phyloP scores from a whole-genome alignment of 2,113 vertebrate species.

The Anser brachyrhynchus region DNA sequence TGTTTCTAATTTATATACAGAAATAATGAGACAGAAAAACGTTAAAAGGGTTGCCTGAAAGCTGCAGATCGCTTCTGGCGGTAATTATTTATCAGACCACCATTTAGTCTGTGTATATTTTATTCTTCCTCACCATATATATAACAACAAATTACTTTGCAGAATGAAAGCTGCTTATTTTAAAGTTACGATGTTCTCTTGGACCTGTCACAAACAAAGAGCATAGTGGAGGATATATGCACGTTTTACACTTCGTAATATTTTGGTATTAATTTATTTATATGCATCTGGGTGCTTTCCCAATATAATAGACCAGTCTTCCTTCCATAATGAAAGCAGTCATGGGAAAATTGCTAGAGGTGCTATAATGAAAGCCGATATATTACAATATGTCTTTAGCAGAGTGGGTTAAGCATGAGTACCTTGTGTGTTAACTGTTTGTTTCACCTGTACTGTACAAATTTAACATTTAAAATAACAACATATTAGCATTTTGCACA shows the following conservation, averaged over 20 bases:
- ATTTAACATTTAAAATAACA: not conserved
- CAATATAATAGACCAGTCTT: not conserved
- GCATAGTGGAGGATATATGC: not conserved
- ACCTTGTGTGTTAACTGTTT: not conserved
- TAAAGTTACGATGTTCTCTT: not conserved
- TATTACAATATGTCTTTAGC: not conserved
- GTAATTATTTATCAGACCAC: slow-evolving; percentile 32
- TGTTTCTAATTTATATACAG: slow-evolving; percentile 40
- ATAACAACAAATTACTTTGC: slow-evolving; percentile 24
- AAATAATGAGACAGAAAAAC: slow-evolving; percentile 40
- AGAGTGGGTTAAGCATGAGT: not conserved
- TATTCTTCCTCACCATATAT: not conserved
- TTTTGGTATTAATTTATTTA: slow-evolving; percentile 26
- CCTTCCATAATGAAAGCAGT: slow-evolving; percentile 6
- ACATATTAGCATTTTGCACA: not conserved
- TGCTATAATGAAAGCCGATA: slow-evolving; percentile 3
- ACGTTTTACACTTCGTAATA: not conserved
- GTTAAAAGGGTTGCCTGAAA: not conserved
- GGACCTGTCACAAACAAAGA: not conserved
- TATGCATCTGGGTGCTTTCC: not conserved
- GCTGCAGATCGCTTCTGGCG: not conserved
- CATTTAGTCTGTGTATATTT: slow-evolving; percentile 22
- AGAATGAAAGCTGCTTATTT: slow-evolving; percentile 27
- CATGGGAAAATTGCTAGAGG: not conserved
- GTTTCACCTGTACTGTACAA: not conserved